These are phyloP conservation scores for Oryzias javanicus DNA, from an alignment of 2,113 vertebrate species.

Conservation along the genomic window DNA sequence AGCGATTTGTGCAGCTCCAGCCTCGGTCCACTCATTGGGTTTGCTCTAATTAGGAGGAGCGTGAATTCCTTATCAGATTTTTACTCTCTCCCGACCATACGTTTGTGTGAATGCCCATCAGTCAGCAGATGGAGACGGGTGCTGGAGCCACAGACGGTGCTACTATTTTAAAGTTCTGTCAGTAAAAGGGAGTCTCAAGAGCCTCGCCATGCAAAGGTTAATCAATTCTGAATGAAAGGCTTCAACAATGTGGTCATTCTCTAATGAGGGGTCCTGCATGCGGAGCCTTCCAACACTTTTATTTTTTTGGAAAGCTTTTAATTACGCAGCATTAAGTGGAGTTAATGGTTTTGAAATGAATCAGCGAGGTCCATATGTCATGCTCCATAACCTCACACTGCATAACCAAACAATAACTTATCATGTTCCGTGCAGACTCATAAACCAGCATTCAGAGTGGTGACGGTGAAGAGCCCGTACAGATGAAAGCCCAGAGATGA, in stretches of 20 bases:
- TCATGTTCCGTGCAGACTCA: no score
- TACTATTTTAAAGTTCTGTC: slow-evolving; percentile 25
- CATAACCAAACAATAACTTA: no score
- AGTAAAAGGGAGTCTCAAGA: slow-evolving; percentile 25
- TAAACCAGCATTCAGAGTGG: no score
- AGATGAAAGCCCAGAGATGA: slow-evolving; percentile 18
- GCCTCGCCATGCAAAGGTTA: slow-evolving; percentile 59
- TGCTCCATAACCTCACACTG: no score
- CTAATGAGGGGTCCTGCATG: slow-evolving; percentile 65
- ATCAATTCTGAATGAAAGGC: slow-evolving; percentile 67
- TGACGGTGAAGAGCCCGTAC: slow-evolving; percentile 43
- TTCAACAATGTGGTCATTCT: slow-evolving; percentile 63
- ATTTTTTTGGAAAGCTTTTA: slow-evolving; percentile 64
- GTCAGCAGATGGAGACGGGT: slow-evolving; percentile 25
- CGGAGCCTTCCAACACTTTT: slow-evolving; percentile 48
- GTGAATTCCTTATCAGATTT: slow-evolving; percentile 75
- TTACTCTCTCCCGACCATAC: slow-evolving; percentile 22
- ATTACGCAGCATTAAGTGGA: background rate
- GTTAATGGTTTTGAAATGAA: no score
- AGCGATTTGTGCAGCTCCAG: slow-evolving; percentile 48
- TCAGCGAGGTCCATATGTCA: no score
- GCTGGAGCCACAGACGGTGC: slow-evolving; percentile 11
- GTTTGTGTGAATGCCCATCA: slow-evolving; percentile 40
- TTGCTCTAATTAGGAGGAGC: slow-evolving; percentile 64
- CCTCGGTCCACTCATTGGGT: slow-evolving; percentile 54